Conservation (phyloP, 1,140 invertebrate genomes). For the Drosophila pachea region DNA sequence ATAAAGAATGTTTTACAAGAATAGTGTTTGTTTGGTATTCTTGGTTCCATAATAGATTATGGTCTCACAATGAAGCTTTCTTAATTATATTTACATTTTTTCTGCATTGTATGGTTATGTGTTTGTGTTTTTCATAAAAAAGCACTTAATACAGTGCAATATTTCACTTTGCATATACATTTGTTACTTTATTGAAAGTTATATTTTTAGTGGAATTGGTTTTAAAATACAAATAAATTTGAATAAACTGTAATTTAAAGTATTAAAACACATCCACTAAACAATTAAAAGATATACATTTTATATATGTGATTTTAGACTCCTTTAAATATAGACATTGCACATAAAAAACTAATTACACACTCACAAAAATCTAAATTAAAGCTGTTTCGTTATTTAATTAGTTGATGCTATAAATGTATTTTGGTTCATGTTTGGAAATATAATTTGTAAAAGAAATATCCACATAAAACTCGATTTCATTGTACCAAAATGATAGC, state of each 20-base stretch:
- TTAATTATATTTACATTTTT: too few relatives aligned
- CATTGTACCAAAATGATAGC: background rate
- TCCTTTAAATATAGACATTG: background rate
- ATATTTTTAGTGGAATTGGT: background rate
- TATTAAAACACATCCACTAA: constrained; percentile 2
- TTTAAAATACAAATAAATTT: background rate
- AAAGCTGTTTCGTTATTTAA: constrained; percentile 3
- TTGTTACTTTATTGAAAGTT: background rate
- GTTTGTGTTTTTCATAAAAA: too few relatives aligned
- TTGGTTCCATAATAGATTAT: too few relatives aligned
- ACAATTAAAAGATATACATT: background rate
- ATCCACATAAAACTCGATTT: background rate
- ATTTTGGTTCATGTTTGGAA: background rate
- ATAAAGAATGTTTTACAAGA: too few relatives aligned
- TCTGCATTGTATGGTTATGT: too few relatives aligned
- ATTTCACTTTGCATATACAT: constrained; percentile 8
- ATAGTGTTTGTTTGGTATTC: too few relatives aligned
- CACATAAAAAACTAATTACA: constrained; percentile 14
- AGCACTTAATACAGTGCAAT: constrained; percentile 10
- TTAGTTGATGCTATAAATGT: background rate
- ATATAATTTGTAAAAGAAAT: constrained; percentile 7
- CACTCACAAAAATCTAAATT: background rate
- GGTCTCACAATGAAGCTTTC: too few relatives aligned
- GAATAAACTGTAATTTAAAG: background rate
- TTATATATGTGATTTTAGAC: background rate